These are phyloP conservation scores for Drosophila malerkotliana DNA, from an alignment of 1,140 invertebrate species.

Conservation along the genomic window DNA sequence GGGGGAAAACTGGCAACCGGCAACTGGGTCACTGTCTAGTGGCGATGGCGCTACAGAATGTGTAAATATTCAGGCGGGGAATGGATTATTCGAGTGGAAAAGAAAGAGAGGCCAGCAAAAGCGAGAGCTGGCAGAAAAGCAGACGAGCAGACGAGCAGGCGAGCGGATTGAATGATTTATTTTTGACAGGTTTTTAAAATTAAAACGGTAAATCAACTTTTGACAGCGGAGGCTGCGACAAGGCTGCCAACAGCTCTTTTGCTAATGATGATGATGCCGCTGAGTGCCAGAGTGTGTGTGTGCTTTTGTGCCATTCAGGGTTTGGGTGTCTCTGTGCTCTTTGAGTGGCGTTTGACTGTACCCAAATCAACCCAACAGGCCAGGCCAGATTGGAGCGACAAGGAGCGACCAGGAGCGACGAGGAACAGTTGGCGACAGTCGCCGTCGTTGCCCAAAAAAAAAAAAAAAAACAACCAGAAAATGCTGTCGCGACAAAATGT, in stretches of 20 bases:
- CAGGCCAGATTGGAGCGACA: not conserved
- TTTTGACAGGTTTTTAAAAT: constrained; percentile 84
- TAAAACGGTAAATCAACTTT: constrained; percentile 84
- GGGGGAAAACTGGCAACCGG: constrained; percentile 32
- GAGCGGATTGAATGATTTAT: constrained; percentile 83
- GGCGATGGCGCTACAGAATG: constrained; percentile 33
- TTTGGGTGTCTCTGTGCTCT: constrained; percentile 24
- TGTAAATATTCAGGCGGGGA: constrained; percentile 42
- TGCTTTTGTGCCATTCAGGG: not conserved
- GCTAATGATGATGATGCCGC: constrained; percentile 70
- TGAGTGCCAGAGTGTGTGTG: constrained; percentile 33
- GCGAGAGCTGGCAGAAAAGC: constrained; percentile 27
- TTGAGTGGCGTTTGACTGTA: constrained; percentile 61
- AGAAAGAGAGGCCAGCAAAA: constrained; percentile 15
- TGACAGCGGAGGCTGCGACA: constrained; percentile 79
- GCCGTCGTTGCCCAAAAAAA: constrained; percentile 54
- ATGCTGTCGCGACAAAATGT: constrained; percentile 55
- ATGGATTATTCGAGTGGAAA: constrained; percentile 5
- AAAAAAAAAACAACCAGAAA: constrained; percentile 31
- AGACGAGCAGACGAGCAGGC: constrained; percentile 37
- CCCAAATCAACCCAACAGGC: constrained; percentile 66
- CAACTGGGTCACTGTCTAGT: constrained; percentile 54
- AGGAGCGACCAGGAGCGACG: constrained; percentile 2
- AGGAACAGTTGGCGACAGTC: constrained; percentile 70
- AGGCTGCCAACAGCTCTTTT: constrained; percentile 77